phyloP scores from a whole-genome alignment of 1,140 invertebrate genomes.

The Drosophila sp. region DNA sequence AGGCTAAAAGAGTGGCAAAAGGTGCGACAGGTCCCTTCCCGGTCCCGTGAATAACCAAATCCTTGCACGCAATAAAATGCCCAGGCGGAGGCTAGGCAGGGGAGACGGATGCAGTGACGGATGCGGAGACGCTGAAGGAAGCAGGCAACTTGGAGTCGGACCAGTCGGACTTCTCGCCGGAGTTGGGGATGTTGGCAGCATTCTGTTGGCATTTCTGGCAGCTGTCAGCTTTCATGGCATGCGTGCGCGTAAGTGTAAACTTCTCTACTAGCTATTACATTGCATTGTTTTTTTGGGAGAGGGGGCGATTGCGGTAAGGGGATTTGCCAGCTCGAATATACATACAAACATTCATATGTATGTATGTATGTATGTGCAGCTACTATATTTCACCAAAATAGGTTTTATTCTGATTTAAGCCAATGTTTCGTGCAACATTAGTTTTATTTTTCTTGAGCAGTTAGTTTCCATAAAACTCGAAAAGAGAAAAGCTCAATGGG shows the following conservation, averaged over 20 bases:
- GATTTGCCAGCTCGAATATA: neutral
- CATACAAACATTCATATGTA: neutral
- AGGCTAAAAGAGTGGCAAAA: slow-evolving; percentile 21
- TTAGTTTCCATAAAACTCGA: neutral
- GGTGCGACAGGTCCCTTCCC: slow-evolving; percentile 60
- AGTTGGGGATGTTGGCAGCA: slow-evolving; percentile 51
- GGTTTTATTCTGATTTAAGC: neutral
- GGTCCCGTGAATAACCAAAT: slow-evolving; percentile 36
- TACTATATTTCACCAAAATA: neutral
- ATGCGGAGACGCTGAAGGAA: slow-evolving; percentile 13
- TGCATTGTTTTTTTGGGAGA: slow-evolving; percentile 8
- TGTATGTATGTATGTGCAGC: neutral
- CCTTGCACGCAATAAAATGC: slow-evolving; percentile 71
- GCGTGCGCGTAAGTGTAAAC: slow-evolving; percentile 73
- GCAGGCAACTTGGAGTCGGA: slow-evolving; percentile 8
- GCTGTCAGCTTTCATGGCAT: slow-evolving; percentile 77
- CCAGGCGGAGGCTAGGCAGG: slow-evolving; percentile 47
- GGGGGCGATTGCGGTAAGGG: neutral
- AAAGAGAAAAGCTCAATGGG: neutral
- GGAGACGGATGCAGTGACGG: slow-evolving; percentile 5
- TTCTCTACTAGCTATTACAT: slow-evolving; percentile 53
- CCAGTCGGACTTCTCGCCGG: slow-evolving; percentile 23
- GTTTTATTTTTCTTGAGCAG: neutral
- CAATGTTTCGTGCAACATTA: slow-evolving; percentile 1
- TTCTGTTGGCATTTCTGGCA: slow-evolving; percentile 75